phyloP scores from a whole-genome alignment of 2,888 invertebrate genomes.

The Mayetiola destructor region DNA sequence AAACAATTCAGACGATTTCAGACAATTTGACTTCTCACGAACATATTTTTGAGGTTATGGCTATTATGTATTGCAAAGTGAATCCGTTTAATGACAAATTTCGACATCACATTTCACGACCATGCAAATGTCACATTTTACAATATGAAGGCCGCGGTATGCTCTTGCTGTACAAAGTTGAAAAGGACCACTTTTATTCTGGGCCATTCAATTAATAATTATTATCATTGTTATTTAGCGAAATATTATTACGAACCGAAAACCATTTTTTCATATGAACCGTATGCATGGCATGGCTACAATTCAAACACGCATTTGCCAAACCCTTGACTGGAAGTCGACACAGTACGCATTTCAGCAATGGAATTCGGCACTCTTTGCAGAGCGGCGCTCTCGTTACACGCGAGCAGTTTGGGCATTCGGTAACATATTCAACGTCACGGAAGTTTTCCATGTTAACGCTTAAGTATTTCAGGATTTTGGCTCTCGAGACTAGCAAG shows the following conservation, averaged over 20 bases:
- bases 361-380: conserved; percentile 52
- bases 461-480: conserved; percentile 51
- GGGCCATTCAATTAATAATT: too few species aligned
- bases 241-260: conserved; percentile 24
- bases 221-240: background rate
- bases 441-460: conserved; percentile 37
- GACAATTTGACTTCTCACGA: too few species aligned
- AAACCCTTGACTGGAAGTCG: conserved; percentile 71
- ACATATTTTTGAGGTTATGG: too few species aligned
- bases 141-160: too few species aligned
- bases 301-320: conserved; percentile 72
- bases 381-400: conserved; percentile 56
- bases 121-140: too few species aligned
- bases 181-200: too few species aligned
- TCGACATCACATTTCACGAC: too few species aligned
- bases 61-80: too few species aligned
- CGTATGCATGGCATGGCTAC: conserved; percentile 89
- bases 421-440: conserved; percentile 58
- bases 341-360: conserved; percentile 72
- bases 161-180: too few species aligned
- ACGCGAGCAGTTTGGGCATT: conserved; percentile 55
- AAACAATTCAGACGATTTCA: too few species aligned
- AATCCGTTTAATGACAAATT: too few species aligned
- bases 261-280: conserved; percentile 76
- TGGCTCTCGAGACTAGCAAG: conserved; percentile 61